Base-by-base conservation (phyloP, 2,797 vertebrate species). In the Mycteria americana region DNA sequence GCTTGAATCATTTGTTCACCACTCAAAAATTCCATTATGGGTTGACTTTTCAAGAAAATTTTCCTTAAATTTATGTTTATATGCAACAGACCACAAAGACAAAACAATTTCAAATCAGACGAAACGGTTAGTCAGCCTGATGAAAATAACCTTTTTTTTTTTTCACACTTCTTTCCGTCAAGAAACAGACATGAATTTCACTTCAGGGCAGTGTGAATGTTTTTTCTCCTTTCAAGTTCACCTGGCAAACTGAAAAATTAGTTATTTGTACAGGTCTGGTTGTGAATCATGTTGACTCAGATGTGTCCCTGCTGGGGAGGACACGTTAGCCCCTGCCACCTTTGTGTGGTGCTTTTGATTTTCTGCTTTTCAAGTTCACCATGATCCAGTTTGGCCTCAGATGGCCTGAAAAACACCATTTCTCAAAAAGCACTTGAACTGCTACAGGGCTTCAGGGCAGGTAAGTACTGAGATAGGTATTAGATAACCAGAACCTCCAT, bases 401-500 rank as follows among this genome's bases (percentile, higher is more conserved):
- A 96, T 94, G 93, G 87, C 93, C 95, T 86, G 89, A 93, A 95
- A 95, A 96, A 97, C 80, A 70, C 35, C 80, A 90, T 96, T 97
- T 97, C 67, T 97, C 94, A 91, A 96, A 95, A 90, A 90, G 45
- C 51, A 60, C 83, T 95, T 96, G 78, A 96, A 89, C 59, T 84
- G 83, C 70, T 82, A 51, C 54, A 96, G 53, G 39, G 93, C 95
- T 96, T 53, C 84, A 85, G 94, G 96, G 96, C 95, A 96, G n/a
- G 85, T 86, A 94, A 96, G 95, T 95, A 81, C 96, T 5, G 93
- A 97, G 96, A 97, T 96, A 95, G 96, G 96, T 93, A 96, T 97
- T 97, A 96, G 95, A 96, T 97, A 97, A 95, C 89, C 48, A 92
- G 85, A 92, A 89, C 80, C 35, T 92, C 85, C 18, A 53, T 91